phyloP scores from a whole-genome alignment of 2,888 invertebrate genomes.

The Mystacides longicornis region DNA sequence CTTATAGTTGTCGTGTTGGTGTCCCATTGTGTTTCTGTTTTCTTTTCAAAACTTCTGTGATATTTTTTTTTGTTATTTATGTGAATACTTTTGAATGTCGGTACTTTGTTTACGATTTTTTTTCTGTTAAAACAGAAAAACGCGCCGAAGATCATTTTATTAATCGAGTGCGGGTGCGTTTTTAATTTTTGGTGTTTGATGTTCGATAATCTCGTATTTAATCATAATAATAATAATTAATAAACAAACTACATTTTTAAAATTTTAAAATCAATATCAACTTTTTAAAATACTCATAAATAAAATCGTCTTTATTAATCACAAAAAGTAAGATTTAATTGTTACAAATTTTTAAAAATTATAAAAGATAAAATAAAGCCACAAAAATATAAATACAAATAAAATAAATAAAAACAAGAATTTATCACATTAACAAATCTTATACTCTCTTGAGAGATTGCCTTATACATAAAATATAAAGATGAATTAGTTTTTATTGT shows the following conservation, averaged over 20 bases:
- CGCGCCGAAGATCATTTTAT: constrained; percentile 1
- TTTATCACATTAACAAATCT: background rate
- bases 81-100: constrained; percentile 6
- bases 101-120: background rate
- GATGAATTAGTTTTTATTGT: too few species aligned
- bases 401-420: background rate
- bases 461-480: constrained; percentile 9
- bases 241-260: background rate
- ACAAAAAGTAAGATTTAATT: too few species aligned
- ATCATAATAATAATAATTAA: background rate
- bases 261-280: background rate
- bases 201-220: constrained; percentile 4
- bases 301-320: too few species aligned
- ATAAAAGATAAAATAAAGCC: too few species aligned
- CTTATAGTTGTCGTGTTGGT: constrained; percentile 26
- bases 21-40: constrained; percentile 22
- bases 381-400: too few species aligned
- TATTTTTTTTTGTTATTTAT: constrained; percentile 2
- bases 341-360: too few species aligned
- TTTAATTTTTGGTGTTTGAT: constrained; percentile 18
- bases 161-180: background rate
- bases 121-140: constrained; percentile 3
- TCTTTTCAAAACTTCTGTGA: constrained; percentile 18
- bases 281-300: too few species aligned
- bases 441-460: constrained; percentile 8